phyloP scores from a whole-genome alignment of 2,888 invertebrate genomes.

The Nemoura dubitans region DNA sequence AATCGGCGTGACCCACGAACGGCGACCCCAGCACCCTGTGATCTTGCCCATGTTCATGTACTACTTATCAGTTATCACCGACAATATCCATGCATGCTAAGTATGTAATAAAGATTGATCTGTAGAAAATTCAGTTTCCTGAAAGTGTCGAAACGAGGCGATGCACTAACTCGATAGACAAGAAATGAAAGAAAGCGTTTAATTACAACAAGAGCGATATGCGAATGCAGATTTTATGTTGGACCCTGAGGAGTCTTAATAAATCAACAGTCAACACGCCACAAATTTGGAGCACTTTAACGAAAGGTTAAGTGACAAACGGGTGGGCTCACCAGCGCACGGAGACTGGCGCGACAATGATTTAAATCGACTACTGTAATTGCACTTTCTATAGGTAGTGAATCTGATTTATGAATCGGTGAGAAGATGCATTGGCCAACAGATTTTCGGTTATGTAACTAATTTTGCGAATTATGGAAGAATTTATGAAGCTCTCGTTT shows the following conservation, averaged over 20 bases:
- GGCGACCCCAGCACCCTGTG: neutral
- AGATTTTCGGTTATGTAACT: neutral
- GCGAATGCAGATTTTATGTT: neutral
- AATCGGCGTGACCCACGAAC: neutral
- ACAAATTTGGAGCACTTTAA: neutral
- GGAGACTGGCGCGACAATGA: neutral
- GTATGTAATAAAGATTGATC: constrained; percentile 12
- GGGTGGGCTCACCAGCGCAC: neutral
- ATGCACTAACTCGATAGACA: neutral
- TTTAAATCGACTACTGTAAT: neutral
- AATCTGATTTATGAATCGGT: neutral
- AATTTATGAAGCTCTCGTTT: neutral
- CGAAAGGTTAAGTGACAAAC: neutral
- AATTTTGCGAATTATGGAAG: neutral
- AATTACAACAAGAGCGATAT: neutral
- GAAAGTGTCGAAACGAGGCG: neutral
- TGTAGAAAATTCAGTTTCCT: neutral
- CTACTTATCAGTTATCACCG: neutral
- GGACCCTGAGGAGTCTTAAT: neutral
- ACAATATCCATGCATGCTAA: neutral
- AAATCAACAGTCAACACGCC: neutral
- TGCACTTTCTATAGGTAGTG: neutral
- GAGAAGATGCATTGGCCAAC: neutral
- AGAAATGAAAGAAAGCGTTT: neutral
- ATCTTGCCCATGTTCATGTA: neutral